Percentiles rank a stretch among this genome's conserved stretches.
Conservation (phyloP, 2,888 invertebrate species). For the Odontocerum albicorne region DNA sequence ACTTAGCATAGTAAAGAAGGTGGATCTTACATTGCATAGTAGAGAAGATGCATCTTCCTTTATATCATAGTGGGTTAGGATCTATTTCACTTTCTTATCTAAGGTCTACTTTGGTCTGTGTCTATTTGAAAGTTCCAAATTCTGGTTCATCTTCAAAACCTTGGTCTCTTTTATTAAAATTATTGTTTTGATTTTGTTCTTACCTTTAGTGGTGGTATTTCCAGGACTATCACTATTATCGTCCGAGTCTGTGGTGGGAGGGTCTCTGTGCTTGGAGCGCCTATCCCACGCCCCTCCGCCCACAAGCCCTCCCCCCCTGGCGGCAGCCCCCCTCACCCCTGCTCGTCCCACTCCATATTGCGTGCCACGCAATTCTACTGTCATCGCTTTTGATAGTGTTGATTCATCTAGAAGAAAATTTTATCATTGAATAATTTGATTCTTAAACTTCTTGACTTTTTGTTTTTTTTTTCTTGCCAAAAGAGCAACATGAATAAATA, state of each 20-base stretch:
- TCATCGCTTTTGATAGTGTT: slow-evolving; percentile 66
- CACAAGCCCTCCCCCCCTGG: slow-evolving; percentile 42
- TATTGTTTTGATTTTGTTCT: not conserved
- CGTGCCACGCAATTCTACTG: slow-evolving; percentile 63
- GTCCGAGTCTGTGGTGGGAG: slow-evolving; percentile 51
- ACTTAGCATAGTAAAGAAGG: too few species aligned
- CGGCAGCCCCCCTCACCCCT: slow-evolving; percentile 28
- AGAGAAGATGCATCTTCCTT: too few species aligned
- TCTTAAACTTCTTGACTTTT: not conserved
- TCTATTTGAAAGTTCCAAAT: too few species aligned
- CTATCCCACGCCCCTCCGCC: slow-evolving; percentile 45
- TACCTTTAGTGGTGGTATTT: slow-evolving; percentile 56
- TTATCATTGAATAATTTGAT: not conserved
- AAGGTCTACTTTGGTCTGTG: too few species aligned
- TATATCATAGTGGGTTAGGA: too few species aligned
- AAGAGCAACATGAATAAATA: too few species aligned
- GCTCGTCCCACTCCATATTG: slow-evolving; percentile 46
- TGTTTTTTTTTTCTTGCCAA: too few species aligned
- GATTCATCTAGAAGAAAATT: slow-evolving; percentile 58
- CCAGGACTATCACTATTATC: slow-evolving; percentile 57
- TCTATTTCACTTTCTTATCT: too few species aligned
- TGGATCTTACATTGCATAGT: too few species aligned
- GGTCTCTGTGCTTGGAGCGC: slow-evolving; percentile 32
- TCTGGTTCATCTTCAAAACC: too few species aligned
- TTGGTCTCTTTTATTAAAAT: too few species aligned